Evolutionary conservation across 2,113 vertebrate genomes (phyloP).

Genomic region (Aegithalos caudatus): DNA sequence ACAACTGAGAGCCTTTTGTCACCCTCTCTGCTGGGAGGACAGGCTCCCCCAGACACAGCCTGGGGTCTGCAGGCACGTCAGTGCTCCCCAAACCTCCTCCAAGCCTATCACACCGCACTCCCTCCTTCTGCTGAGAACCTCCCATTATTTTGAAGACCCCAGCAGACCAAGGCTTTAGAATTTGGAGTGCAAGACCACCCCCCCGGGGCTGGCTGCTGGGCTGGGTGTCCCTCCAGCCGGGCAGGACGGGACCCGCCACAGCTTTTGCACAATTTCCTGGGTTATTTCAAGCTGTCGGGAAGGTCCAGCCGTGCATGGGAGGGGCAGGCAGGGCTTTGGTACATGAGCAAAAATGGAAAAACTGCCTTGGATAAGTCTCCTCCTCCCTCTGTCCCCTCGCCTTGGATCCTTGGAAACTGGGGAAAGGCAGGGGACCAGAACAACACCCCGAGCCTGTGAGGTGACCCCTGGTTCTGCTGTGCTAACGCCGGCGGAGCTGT

Average conservation of each 20-base stretch:
- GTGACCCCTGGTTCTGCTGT: neutral
- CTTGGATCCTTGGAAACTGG: neutral
- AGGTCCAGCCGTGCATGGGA: neutral
- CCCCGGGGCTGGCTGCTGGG: accelerated
- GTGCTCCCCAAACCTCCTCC: neutral
- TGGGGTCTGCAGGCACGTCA: accelerated
- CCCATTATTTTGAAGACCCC: neutral
- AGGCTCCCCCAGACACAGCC: neutral
- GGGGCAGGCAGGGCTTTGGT: neutral
- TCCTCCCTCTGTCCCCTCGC: neutral
- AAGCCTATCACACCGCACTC: too few relatives aligned
- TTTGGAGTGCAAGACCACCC: accelerated
- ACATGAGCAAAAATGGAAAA: neutral
- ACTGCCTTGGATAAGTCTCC: neutral
- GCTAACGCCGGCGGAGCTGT: neutral
- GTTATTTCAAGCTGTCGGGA: neutral
- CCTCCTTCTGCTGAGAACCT: neutral
- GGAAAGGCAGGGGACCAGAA: neutral
- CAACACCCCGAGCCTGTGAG: neutral
- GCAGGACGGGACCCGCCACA: accelerated
- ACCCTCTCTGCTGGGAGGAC: accelerated
- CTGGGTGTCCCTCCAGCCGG: neutral
- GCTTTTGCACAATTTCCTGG: slow-evolving; percentile 35
- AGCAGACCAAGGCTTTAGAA: neutral
- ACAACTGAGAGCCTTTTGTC: neutral